Base-by-base conservation (phyloP, 2,113 vertebrate genomes). In the Paratilapia polleni region DNA sequence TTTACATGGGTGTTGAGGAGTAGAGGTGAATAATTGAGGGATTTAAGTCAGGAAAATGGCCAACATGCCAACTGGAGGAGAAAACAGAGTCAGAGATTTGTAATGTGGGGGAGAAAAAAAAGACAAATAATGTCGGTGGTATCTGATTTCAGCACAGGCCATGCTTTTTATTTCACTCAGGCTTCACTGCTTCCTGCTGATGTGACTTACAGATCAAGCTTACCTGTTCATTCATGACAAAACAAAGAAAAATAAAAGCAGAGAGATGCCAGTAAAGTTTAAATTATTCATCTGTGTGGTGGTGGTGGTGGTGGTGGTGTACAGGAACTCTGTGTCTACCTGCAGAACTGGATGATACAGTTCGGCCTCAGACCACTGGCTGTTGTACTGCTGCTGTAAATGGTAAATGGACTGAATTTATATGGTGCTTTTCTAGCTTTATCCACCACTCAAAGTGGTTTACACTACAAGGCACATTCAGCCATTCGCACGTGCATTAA, bases 41-140 rank as follows among this genome's bases (percentile, higher is more conserved):
- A 74, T 89, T 64, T 76, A 83, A 77, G 49, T 81, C 54, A 81
- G 49, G 36, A 20, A 82, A 79, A 49, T 49, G 41, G 74, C 28
- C 59, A 26, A 63, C 57, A 64, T 56, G 83, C n/a, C 77, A 78
- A 34, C 14, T 19, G 59, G 36, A 62, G 58, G 22, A 24, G 28
- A 56, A 68, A 80, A 24, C 22, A 15, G 31, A 70, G 17, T 14
- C 43, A 54, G 20, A 74, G 68, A 73, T 73, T 54, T 78, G 54
- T 36, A 54, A 73, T 81, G 38, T 7, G 36, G 10, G 0, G 4
- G 20, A 3, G 15, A 3, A 5, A 13, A 7, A 10, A 17, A 17
- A 19, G 28, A 52, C 49, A 63, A 60, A 61, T 36, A 75, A 59
- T 56, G 74, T 75, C 22, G 59, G 41, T 14, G 22, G 31, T 6